phyloP scores from a whole-genome alignment of 2,888 invertebrate species.

The Druceiella hillmani region DNA sequence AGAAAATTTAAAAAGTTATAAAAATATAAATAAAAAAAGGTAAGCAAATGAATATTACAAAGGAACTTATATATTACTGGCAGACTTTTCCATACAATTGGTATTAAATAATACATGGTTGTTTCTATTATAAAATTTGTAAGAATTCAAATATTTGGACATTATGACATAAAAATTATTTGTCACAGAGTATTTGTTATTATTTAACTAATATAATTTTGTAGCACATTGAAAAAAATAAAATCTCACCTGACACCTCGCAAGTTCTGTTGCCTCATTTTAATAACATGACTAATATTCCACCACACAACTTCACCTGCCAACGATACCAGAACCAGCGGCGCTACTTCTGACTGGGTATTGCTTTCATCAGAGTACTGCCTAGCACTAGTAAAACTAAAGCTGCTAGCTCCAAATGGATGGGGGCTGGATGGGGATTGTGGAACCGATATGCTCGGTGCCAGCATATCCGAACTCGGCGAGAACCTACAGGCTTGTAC shows the following conservation, averaged over 20 bases:
- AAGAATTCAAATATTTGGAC: too few species aligned
- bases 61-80: too few species aligned
- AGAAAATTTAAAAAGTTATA: too few species aligned
- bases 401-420: slow-evolving; percentile 13
- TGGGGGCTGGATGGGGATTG: slow-evolving; percentile 8
- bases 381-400: background rate
- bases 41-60: too few species aligned
- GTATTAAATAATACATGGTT: too few species aligned
- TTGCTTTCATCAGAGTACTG: slow-evolving; percentile 25
- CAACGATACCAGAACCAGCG: slow-evolving; percentile 50
- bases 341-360: slow-evolving; percentile 30
- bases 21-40: too few species aligned
- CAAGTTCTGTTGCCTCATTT: slow-evolving; percentile 26
- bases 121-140: too few species aligned
- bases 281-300: slow-evolving; percentile 40
- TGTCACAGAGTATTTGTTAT: too few species aligned
- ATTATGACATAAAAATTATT: too few species aligned
- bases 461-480: slow-evolving; percentile 38
- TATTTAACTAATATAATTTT: too few species aligned
- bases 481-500: slow-evolving; percentile 52
- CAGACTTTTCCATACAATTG: too few species aligned
- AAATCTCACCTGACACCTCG: slow-evolving; percentile 12
- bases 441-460: slow-evolving; percentile 25
- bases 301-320: slow-evolving; percentile 57
- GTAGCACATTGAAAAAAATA: too few species aligned